Conservation (phyloP, 2,888 invertebrate species). For the Lithophane leautieri region DNA sequence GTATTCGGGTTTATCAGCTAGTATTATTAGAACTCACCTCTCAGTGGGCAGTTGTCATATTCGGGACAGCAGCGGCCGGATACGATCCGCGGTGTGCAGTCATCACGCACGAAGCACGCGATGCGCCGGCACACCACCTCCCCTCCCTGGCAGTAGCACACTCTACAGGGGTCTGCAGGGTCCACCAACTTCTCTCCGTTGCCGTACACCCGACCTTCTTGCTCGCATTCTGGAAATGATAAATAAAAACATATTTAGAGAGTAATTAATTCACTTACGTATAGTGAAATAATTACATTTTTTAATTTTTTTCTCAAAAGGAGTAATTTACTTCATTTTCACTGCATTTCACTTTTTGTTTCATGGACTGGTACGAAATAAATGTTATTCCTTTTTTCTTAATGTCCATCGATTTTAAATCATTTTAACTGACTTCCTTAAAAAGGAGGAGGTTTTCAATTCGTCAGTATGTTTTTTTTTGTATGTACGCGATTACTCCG, state of each 20-base stretch:
- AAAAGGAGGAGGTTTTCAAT: too few species aligned
- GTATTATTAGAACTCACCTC: conserved; percentile 81
- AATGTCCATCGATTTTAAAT: neutral
- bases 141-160: conserved; percentile 95
- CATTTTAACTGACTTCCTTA: too few species aligned
- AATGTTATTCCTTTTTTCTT: neutral
- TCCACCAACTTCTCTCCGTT: conserved; percentile 94
- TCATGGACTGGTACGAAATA: neutral
- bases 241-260: neutral
- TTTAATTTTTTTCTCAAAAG: too few species aligned
- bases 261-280: neutral
- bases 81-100: conserved; percentile 93
- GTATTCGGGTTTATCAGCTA: neutral
- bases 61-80: conserved; percentile 95
- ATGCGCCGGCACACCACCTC: conserved; percentile 94
- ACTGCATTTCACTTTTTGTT: neutral
- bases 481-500: too few species aligned
- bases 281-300: too few species aligned
- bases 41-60: conserved; percentile 94
- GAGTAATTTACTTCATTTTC: neutral
- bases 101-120: conserved; percentile 94
- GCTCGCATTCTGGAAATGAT: conserved; percentile 92
- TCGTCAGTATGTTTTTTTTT: too few species aligned
- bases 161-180: conserved; percentile 93
- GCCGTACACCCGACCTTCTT: conserved; percentile 93